These are phyloP conservation scores for Therioaphis trifolii DNA, from an alignment of 2,888 invertebrate species.

Conservation along the genomic window DNA sequence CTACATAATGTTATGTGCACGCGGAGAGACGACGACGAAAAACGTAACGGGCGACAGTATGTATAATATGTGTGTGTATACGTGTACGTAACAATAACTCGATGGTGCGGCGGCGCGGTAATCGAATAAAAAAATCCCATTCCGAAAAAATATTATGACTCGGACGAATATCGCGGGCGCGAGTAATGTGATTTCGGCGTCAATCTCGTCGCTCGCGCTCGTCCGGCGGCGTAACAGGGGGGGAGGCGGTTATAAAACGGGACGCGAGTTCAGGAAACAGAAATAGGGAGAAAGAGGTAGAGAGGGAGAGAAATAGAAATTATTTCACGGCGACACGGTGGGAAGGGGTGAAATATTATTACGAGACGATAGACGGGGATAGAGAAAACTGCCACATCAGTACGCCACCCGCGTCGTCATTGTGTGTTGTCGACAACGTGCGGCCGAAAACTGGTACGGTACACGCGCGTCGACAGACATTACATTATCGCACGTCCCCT, in stretches of 20 bases:
- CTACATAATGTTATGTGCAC: not conserved
- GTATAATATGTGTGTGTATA: conserved; percentile 32
- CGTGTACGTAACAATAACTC: conserved; percentile 40
- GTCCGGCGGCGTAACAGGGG: too few relatives aligned
- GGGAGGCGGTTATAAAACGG: too few relatives aligned
- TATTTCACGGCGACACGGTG: too few relatives aligned
- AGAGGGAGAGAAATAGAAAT: not conserved
- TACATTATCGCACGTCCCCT: too few relatives aligned
- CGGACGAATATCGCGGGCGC: conserved; percentile 6
- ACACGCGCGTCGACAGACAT: too few relatives aligned
- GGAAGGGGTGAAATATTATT: too few relatives aligned
- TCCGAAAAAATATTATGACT: conserved; percentile 47
- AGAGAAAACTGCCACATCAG: too few relatives aligned
- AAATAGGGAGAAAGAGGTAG: not conserved
- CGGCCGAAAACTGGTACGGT: not conserved
- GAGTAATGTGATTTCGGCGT: conserved; percentile 54
- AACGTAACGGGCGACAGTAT: conserved; percentile 30
- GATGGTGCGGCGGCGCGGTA: conserved; percentile 14
- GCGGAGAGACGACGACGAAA: not conserved
- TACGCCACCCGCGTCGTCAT: too few relatives aligned
- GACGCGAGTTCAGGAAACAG: not conserved
- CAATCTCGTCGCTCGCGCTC: conserved; percentile 30
- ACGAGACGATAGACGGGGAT: too few relatives aligned
- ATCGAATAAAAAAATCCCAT: conserved; percentile 56
- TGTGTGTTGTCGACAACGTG: too few relatives aligned